phyloP scores from a whole-genome alignment of 1,140 invertebrate species.

The Archivesica marissinica region DNA sequence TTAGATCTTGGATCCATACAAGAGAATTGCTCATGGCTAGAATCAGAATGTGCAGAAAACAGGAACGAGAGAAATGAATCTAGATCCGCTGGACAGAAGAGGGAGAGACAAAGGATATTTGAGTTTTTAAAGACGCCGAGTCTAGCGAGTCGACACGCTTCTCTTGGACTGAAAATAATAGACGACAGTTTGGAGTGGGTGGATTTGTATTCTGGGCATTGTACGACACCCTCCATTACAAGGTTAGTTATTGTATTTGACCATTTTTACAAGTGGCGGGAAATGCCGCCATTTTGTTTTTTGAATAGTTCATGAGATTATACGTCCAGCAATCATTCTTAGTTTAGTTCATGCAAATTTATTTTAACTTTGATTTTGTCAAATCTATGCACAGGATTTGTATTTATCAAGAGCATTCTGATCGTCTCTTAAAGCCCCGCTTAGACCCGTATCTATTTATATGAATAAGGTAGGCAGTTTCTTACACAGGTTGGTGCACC shows the following conservation, averaged over 20 bases:
- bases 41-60: conserved; percentile 23
- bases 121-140: conserved; percentile 73
- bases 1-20: conserved; percentile 47
- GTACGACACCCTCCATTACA: conserved; percentile 33
- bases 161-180: conserved; percentile 62
- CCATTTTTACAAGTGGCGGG: no score
- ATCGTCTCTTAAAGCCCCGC: no score
- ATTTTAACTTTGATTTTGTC: no score
- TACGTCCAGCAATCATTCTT: no score
- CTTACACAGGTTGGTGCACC: no score
- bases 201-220: conserved; percentile 33
- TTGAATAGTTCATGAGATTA: no score
- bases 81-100: background rate
- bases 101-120: conserved; percentile 59
- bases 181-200: conserved; percentile 59
- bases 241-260: conserved; percentile 37
- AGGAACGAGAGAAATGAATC: background rate
- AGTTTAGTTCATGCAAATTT: no score
- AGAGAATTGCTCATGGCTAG: conserved; percentile 38
- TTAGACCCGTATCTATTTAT: no score
- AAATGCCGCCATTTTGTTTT: no score
- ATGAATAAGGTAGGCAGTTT: no score
- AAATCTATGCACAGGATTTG: no score
- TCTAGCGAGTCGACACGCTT: conserved; percentile 65
- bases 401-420: no score